Evolutionary conservation across 2,113 vertebrate species (phyloP).

Genomic region (Maccullochella peelii): DNA sequence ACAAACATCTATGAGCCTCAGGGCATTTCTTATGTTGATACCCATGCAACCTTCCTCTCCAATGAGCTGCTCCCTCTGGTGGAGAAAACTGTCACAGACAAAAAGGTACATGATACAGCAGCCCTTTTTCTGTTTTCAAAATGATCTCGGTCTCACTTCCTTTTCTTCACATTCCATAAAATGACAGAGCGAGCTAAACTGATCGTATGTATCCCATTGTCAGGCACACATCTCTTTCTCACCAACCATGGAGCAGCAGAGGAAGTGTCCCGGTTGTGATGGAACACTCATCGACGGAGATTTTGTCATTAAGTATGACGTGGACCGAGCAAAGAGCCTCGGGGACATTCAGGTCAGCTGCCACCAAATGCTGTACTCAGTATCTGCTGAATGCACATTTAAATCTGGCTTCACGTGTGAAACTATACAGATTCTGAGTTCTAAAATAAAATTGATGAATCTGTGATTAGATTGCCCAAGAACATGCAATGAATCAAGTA

Average conservation of each 20-base stretch:
- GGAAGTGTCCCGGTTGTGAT: constrained; percentile 86
- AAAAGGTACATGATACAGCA: constrained; percentile 82
- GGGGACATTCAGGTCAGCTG: constrained; percentile 90
- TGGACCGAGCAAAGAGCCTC: constrained; percentile 81
- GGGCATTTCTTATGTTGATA: constrained; percentile 88
- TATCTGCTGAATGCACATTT: not conserved
- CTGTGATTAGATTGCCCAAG: not conserved
- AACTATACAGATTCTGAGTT: not conserved
- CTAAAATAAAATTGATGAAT: not conserved
- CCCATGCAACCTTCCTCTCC: constrained; percentile 87
- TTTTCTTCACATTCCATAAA: not conserved
- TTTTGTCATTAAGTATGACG: constrained; percentile 91
- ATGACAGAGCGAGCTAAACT: not conserved
- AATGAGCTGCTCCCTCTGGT: constrained; percentile 89
- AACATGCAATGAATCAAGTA: not conserved
- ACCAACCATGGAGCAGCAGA: constrained; percentile 88
- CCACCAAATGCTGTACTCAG: not conserved
- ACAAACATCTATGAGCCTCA: constrained; percentile 92
- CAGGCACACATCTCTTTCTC: constrained; percentile 84
- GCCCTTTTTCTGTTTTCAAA: not conserved
- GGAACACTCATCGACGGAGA: constrained; percentile 89
- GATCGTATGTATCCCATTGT: not conserved
- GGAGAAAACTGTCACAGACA: constrained; percentile 89
- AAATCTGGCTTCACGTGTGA: not conserved
- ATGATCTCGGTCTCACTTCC: not conserved